phyloP scores from a whole-genome alignment of 2,113 vertebrate genomes.

The Tonatia bakeri region DNA sequence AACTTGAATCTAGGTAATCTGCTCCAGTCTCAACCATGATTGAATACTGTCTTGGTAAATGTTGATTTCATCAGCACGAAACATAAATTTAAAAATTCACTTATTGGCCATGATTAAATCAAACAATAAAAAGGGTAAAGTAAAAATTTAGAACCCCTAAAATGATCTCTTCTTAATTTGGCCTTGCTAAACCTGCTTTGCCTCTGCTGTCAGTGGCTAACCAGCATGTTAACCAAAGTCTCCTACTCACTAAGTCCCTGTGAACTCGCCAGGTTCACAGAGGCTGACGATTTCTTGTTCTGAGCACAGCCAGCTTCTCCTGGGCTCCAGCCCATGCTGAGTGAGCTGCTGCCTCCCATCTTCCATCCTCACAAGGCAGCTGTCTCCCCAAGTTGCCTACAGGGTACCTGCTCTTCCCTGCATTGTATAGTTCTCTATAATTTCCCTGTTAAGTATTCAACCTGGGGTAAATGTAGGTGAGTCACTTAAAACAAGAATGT shows the following conservation, averaged over 20 bases:
- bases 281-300: not conserved
- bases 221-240: not conserved
- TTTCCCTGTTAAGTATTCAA: not conserved
- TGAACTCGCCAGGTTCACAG: not conserved
- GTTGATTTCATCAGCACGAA: not conserved
- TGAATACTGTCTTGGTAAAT: not conserved
- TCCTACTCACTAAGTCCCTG: not conserved
- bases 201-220: not conserved
- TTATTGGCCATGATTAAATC: not conserved
- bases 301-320: not conserved
- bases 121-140: not conserved
- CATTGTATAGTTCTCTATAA: not conserved
- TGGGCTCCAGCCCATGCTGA: not conserved
- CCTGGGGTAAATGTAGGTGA: not conserved
- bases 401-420: not conserved
- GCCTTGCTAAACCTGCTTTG: not conserved
- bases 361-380: not conserved
- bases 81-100: not conserved
- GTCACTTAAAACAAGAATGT: constrained; percentile 15
- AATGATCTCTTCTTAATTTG: not conserved
- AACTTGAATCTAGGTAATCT: not conserved
- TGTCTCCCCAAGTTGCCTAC: too few species aligned
- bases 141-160: not conserved
- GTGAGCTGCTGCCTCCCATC: not conserved
- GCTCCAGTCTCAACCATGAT: not conserved